Conservation (phyloP, 2,888 invertebrate species). For the Mactromeris polynyma region DNA sequence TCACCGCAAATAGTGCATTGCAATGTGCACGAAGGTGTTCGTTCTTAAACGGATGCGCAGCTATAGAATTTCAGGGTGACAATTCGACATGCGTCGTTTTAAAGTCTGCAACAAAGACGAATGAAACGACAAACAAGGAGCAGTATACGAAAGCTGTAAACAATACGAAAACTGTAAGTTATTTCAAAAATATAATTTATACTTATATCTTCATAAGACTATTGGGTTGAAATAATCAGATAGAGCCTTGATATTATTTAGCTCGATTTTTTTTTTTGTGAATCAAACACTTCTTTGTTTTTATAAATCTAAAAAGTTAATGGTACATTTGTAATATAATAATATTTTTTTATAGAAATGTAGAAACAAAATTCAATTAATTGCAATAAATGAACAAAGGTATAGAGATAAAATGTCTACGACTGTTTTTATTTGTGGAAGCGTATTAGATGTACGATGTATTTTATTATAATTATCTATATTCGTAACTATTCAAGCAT, state of each 20-base stretch:
- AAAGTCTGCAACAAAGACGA: neutral
- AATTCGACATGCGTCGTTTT: neutral
- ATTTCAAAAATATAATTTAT: neutral
- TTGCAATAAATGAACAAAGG: too few relatives aligned
- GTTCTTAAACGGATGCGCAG: neutral
- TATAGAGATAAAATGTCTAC: too few relatives aligned
- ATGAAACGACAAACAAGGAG: neutral
- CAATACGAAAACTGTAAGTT: neutral
- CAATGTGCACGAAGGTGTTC: neutral
- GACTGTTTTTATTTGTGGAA: too few relatives aligned
- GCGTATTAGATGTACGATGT: neutral
- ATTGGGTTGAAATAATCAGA: neutral
- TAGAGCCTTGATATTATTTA: neutral
- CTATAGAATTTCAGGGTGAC: neutral
- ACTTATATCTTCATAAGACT: neutral
- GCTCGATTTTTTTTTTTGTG: neutral
- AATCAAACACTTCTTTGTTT: neutral
- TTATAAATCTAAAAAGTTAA: neutral
- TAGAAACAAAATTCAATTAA: too few relatives aligned
- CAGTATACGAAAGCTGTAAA: neutral
- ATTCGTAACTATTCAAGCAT: neutral
- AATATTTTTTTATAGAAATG: too few relatives aligned
- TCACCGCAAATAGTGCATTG: neutral
- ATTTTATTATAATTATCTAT: neutral
- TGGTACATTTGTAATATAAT: neutral